Base-by-base conservation (phyloP, 2,797 vertebrate species). In the Champsocephalus gunnari region DNA sequence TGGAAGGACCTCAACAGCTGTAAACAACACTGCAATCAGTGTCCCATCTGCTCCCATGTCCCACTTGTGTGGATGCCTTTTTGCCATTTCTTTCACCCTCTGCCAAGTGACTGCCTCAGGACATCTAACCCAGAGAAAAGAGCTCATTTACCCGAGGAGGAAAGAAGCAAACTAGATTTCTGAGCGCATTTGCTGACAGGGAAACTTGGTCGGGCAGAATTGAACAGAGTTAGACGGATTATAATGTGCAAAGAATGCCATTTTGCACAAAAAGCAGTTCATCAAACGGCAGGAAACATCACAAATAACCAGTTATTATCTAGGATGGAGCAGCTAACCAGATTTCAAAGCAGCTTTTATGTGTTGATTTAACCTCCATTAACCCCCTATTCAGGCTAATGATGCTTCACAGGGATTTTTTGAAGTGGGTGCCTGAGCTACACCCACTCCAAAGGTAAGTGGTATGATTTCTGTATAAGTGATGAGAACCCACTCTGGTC, bases 11-110 rank as follows among this genome's bases (percentile, higher is more conserved):
- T 91, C 92, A 91, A 93, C 93, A 94, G 94, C 93, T 93, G 94
- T 94, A 95, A 95, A 95, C 94, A 95, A 94, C 93, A 92, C 94
- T 92, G 94, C 92, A 94, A 95, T 94, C 93, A 93, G 91, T 92
- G 93, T 94, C 93, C 94, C 94, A 94, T 95, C 94, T 94, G 94
- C 92, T 95, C 89, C 93, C 92, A 89, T 95, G 93, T 94, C 94
- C 94, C 94, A 94, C 93, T 94, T 95, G 93, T 94, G 92, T 90
- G 88, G 93, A 94, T 92, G 92, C 91, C 94, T 94, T 93, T 91
- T 93, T 89, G 90, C 93, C 92, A 93, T 95, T 94, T 94, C 94
- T 95, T 95, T 95, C 92, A 95, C 92, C 90, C 90, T 82, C 90
- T 95, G 94, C 94, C 94, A 95, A 95, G 90, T 88, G 92, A 87